These are phyloP conservation scores for Cantharis rustica DNA, from an alignment of 2,888 invertebrate species.

Conservation along the genomic window DNA sequence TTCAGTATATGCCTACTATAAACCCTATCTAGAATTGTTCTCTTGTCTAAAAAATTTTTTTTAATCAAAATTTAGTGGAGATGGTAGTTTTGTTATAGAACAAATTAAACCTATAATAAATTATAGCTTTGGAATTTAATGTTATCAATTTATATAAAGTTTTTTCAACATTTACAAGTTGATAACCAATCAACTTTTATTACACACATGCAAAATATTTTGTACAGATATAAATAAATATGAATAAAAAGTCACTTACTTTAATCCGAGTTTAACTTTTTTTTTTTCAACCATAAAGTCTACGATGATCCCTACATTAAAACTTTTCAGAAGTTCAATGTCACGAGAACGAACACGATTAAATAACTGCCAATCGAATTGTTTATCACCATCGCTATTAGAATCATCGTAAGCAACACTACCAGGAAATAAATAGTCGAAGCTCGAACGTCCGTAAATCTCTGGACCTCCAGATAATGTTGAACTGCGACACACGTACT, in stretches of 20 bases:
- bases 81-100: too few species aligned
- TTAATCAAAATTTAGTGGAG: background rate
- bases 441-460: conserved; percentile 71
- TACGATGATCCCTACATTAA: conserved; percentile 74
- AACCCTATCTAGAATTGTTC: background rate
- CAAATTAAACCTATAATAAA: too few species aligned
- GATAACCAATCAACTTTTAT: background rate
- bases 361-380: conserved; percentile 62
- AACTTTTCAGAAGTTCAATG: conserved; percentile 69
- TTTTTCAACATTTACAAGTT: background rate
- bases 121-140: background rate
- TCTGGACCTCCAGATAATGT: conserved; percentile 76
- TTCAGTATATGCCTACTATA: background rate
- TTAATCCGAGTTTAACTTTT: conserved; percentile 79
- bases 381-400: conserved; percentile 15
- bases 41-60: background rate
- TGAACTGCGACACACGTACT: conserved; percentile 74
- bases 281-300: conserved; percentile 87
- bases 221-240: background rate
- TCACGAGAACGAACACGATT: conserved; percentile 69
- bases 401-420: conserved; percentile 36
- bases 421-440: conserved; percentile 63
- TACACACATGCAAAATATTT: background rate
- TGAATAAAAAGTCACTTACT: conserved; percentile 61
- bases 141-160: background rate